Evolutionary conservation across 2,113 vertebrate species (phyloP), one percentile per base, ranked within the genome.

Genomic region (Percina caprodes): DNA sequence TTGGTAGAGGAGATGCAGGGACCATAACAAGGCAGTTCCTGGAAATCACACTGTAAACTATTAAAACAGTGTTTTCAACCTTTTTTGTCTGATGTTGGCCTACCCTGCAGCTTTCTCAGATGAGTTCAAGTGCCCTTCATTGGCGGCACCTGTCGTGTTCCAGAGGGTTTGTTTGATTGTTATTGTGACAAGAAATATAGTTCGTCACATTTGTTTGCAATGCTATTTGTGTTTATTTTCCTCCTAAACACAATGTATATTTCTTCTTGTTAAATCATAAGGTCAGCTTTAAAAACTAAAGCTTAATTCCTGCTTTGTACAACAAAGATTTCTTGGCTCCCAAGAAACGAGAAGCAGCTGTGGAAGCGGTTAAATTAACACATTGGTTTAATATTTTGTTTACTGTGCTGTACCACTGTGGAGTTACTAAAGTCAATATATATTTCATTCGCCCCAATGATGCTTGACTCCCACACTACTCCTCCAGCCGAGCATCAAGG

Each of bases 381-480:
- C 42, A 66, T 21, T 52, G 42, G 3, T 45, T 52, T n/a, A 65
- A 77, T 33, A 11, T 46, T 45, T 46, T 54, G 19, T 69, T 69
- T 26, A 21, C 49, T 74, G 12, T 60, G 48, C n/a, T 66, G 33
- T 6, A 1, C 10, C 35, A 46, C 61, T 72, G 60, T 61, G 24
- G 6, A 39, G 33, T 80, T 66, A 70, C 59, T 75, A 11, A 69
- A 70, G 18, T 69, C 49, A 73, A 10, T 49, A 55, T 35, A 59
- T 55, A 39, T 74, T 60, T 63, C 10, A 63, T 70, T 67, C 35
- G 13, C n/a, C 59, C 59, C n/a, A 14, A 0, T 26, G 26, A 70
- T 45, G 14, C 66, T 74, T 42, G 51, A 54, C 76, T 71, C 75
- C 80, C 71, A 76, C 80, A 18, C 46, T 21, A 67, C 54, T 79